Percentiles rank a stretch among this genome's conserved stretches.
Evolutionary conservation across 2,888 invertebrate species (phyloP).

Genomic region (Sarcophaga caerulescens): DNA sequence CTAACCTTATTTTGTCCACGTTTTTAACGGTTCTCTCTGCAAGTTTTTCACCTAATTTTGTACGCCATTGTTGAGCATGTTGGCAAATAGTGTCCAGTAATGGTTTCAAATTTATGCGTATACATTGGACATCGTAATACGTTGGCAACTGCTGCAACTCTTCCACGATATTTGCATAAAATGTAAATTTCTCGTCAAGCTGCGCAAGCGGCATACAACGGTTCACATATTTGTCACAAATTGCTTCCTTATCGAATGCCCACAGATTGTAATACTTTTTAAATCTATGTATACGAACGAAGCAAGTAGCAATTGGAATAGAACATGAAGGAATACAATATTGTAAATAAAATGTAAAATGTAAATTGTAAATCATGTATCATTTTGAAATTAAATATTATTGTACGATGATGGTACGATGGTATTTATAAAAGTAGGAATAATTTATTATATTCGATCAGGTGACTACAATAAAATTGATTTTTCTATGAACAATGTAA

Average conservation of each 20-base stretch:
- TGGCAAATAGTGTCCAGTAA: constrained; percentile 86
- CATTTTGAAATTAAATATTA: too few species aligned
- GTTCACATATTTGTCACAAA: constrained; percentile 89
- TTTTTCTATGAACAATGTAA: too few species aligned
- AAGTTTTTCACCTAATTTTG: constrained; percentile 86
- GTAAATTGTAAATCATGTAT: constrained; percentile 13
- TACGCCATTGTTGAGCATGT: constrained; percentile 91
- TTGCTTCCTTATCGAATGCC: constrained; percentile 87
- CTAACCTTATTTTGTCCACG: constrained; percentile 86
- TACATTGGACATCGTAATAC: constrained; percentile 85
- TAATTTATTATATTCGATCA: too few species aligned
- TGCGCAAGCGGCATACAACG: constrained; percentile 84
- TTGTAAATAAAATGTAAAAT: constrained; percentile 30
- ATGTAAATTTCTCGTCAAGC: constrained; percentile 92
- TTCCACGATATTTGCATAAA: constrained; percentile 88
- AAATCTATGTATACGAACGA: constrained; percentile 85
- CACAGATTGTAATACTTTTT: constrained; percentile 88
- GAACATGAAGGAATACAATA: neutral
- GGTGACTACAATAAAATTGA: too few species aligned
- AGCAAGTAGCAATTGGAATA: neutral
- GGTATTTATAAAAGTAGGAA: too few species aligned
- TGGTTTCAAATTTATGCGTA: constrained; percentile 88
- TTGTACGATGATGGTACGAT: neutral
- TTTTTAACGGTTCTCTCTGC: constrained; percentile 85
- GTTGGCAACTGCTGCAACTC: constrained; percentile 84